Conservation (phyloP, 2,797 vertebrate species). For the Rhinella marina region DNA sequence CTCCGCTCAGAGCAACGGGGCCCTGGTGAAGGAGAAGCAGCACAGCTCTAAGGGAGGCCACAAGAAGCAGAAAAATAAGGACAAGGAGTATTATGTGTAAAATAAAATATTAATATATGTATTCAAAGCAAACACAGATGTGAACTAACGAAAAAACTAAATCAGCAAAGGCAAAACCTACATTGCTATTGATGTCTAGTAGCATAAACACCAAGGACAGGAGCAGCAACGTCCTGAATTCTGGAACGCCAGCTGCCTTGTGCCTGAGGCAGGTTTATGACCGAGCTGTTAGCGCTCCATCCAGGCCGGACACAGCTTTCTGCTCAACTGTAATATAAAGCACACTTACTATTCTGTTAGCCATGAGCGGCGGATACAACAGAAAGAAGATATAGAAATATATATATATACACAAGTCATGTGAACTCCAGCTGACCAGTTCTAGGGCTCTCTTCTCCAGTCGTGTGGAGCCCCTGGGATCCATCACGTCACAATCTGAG, state of each 20-base stretch:
- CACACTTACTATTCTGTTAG: slow-evolving; percentile 80
- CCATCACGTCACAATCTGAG: slow-evolving; percentile 43
- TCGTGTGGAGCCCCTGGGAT: slow-evolving; percentile 43
- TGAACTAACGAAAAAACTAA: slow-evolving; percentile 49
- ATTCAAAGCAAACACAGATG: slow-evolving; percentile 68
- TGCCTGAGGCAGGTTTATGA: slow-evolving; percentile 41
- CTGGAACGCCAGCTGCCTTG: slow-evolving; percentile 68
- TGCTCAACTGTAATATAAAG: slow-evolving; percentile 90
- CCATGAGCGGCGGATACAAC: slow-evolving; percentile 29
- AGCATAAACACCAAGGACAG: slow-evolving; percentile 68
- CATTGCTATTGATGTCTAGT: slow-evolving; percentile 71
- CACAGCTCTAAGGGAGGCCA: slow-evolving; percentile 88
- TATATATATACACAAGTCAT: slow-evolving; percentile 62
- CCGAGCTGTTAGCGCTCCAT: slow-evolving; percentile 72
- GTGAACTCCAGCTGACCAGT: slow-evolving; percentile 46
- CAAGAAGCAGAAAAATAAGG: slow-evolving; percentile 99
- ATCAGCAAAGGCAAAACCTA: slow-evolving; percentile 40
- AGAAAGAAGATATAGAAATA: slow-evolving; percentile 58
- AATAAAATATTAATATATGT: slow-evolving; percentile 58
- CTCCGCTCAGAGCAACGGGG: slow-evolving; percentile 98
- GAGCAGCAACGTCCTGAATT: slow-evolving; percentile 69
- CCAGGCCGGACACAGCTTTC: slow-evolving; percentile 79
- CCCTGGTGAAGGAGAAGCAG: slow-evolving; percentile 94
- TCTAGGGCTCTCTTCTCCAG: slow-evolving; percentile 58
- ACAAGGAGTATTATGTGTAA: slow-evolving; percentile 99